Percentiles rank a stretch among this genome's conserved stretches.
Conservation (phyloP, 2,888 invertebrate species). For the Xestia ashworthii region DNA sequence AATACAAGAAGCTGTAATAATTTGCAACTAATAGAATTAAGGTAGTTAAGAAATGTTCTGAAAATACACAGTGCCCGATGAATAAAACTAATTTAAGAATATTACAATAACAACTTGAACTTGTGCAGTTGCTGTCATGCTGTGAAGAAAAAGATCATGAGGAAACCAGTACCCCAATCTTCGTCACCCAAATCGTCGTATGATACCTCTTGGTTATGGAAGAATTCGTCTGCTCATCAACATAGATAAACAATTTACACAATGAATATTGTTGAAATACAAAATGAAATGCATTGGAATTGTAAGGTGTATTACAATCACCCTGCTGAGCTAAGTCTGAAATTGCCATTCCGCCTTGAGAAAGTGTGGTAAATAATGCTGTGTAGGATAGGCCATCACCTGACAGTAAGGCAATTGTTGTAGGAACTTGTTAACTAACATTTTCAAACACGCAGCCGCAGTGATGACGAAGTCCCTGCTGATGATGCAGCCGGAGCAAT, state of each 20-base stretch:
- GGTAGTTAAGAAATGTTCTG: neutral
- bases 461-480: slow-evolving; percentile 73
- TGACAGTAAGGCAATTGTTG: neutral
- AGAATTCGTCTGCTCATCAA: neutral
- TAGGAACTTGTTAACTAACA: slow-evolving; percentile 67
- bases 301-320: neutral
- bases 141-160: neutral
- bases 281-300: neutral
- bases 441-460: slow-evolving; percentile 75
- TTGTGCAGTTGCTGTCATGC: neutral
- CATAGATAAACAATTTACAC: neutral
- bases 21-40: neutral
- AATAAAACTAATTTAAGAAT: neutral
- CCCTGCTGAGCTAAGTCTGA: neutral
- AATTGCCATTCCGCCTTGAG: neutral
- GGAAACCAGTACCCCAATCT: neutral
- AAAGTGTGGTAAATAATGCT: neutral
- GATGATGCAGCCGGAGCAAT: slow-evolving; percentile 74
- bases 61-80: neutral
- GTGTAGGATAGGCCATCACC: neutral
- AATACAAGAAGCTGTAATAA: neutral
- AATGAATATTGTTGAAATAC: neutral
- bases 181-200: too few species aligned
- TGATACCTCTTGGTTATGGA: neutral
- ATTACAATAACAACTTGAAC: neutral